A percentile compares a stretch with the other conserved stretches of the same genome.
phyloP scores from a whole-genome alignment of 2,797 vertebrate species.

The Apogon talboti region DNA sequence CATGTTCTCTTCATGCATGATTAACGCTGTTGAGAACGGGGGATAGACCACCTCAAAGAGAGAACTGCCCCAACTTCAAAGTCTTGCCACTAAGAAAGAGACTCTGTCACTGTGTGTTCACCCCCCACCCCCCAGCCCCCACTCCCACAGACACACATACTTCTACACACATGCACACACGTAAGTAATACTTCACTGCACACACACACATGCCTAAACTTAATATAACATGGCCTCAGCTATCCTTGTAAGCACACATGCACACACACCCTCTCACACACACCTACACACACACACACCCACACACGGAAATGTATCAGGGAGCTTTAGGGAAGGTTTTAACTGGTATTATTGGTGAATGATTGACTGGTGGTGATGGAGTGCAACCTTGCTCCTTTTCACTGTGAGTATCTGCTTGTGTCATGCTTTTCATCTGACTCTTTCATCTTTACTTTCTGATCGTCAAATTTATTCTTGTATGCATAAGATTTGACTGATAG shows the following conservation, averaged over 20 bases:
- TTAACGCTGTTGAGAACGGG: conserved; percentile 77
- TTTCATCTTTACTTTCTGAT: conserved; percentile 32
- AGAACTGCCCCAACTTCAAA: conserved; percentile 80
- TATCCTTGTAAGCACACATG: conserved; percentile 63
- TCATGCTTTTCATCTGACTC: conserved; percentile 1
- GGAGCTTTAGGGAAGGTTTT: conserved; percentile 56
- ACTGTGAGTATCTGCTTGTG: conserved; percentile 5
- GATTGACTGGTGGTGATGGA: conserved; percentile 68
- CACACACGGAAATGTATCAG: conserved; percentile 50
- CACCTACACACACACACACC: conserved; percentile 42
- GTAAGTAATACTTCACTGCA: background rate
- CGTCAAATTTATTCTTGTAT: conserved; percentile 9
- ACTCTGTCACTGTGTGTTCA: conserved; percentile 41
- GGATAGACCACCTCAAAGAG: conserved; percentile 81
- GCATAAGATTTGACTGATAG: background rate
- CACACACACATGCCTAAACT: conserved; percentile 47
- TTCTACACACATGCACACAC: conserved; percentile 5
- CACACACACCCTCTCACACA: conserved; percentile 20
- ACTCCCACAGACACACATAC: conserved; percentile 9
- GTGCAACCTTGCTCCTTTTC: conserved; percentile 16
- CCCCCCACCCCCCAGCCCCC: background rate
- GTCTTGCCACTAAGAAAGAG: conserved; percentile 67
- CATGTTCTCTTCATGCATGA: conserved; percentile 83
- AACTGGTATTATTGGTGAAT: conserved; percentile 64
- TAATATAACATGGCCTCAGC: conserved; percentile 68